Base-by-base conservation (phyloP, 2,888 invertebrate genomes). In the Panzeria rudis region DNA sequence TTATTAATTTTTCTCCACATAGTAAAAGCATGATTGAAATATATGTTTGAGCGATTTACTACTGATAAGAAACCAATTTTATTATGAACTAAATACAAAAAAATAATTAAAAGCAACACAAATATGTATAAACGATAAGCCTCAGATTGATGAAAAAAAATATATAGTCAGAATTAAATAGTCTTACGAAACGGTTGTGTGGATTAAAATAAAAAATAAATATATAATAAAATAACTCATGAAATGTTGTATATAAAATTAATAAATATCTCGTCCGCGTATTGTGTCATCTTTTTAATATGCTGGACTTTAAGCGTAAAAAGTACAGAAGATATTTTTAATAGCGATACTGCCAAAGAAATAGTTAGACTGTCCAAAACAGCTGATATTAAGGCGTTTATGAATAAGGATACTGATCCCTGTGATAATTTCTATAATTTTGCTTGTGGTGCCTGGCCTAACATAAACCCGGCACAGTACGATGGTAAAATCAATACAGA, bases 361-460 rank as follows among this genome's bases (percentile, higher is more conserved):
- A 94, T 93, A 1, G 94, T 95, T 62, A 93, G 94, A 79, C 91
- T 89, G 15, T 94, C 94, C 0, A 95, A 95, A 93, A 94, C 95
- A 4, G 94, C 93, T 75, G 95, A 95, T 86, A 97, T 97, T 95
- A 93, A 93, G 88, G 94, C 94, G 71, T 95, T 95, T 89, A 96
- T 97, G 95, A 95, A 97, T 88, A 92, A 92, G 2, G 93, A 93
- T 25, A 94, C 94, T 0, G 94, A 96, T 88, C 97, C 97, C 0
- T 97, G 97, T 89, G 93, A 95, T 7, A 96, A 97, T 90, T 97
- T 97, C 90, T 97, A 97, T 91, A 95, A 95, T 87, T 97, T 95
- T 88, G 96, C 97, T 0, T 97, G 96, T 91, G 97, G 97, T 2
- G 97, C 96, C 88, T 98, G 97, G 97, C 87, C 89, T 61, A 88